Base-by-base conservation (phyloP, 2,888 invertebrate species). In the Drosophila picticornis region DNA sequence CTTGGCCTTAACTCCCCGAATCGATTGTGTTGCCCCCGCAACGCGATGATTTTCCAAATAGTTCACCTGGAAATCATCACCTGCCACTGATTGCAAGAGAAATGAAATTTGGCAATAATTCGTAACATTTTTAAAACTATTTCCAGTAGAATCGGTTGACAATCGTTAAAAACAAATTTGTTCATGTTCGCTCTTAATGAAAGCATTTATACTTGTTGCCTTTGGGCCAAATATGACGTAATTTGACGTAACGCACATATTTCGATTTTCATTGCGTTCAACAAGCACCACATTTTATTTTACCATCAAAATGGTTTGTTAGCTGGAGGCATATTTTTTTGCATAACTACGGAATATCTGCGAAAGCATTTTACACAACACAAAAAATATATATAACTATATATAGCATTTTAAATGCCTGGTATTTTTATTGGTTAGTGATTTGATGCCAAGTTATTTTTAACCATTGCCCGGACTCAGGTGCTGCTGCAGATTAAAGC, bases 231-330 rank as follows among this genome's bases (percentile, higher is more conserved):
- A 36, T 67, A 72, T 72, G 38, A n/a, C 46, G 58, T 57, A 63
- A 79, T 72, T 77, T 68, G 52, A 38, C 32, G 32, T 34, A 25
- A 27, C 0, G 32, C 58, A 77, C 77, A 72, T 78, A 72, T 77
- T 81, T 68, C 29, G 48, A 43, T 64, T 64, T 61, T 38, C 48
- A 40, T 25, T 55, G 52, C n/a, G 22, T 48, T 31, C 7, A 38
- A 57, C 43, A 58, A 55, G 25, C 55, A n/a, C 3, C 55, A 25
- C 10, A 63, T 57, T 51, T 58, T 25, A 58, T 52, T 65, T 60
- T 32, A 19, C 60, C 11, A 43, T 22, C 46, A 31, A 53, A 62
- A 53, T 53, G 53, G 31, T 59, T 64, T 59, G 48, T n/a, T 22
- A 50, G 19, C 31, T 31, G 34, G 22, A 55, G 53, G 53, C 53